Base-by-base conservation (phyloP, 2,797 vertebrate species). In the Pelochelys cantorii region DNA sequence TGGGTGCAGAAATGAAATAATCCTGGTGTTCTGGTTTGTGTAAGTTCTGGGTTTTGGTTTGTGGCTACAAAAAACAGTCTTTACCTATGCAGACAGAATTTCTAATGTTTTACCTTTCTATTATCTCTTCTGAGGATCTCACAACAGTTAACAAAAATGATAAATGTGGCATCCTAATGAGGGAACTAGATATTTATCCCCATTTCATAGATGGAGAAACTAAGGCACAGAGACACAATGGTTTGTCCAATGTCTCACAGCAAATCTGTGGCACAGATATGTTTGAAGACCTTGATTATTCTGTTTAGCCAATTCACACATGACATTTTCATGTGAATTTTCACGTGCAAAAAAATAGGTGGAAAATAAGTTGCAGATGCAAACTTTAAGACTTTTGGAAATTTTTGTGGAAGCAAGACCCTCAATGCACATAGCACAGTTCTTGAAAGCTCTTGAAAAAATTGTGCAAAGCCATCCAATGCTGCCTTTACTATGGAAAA, bases 371-470 rank as follows among this genome's bases (percentile, higher is more conserved):
- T 5, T 23, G n/a, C 48, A 86, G 2, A 54, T 15, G 1, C 6
- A 74, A 84, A n/a, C 57, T 84, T 53, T 75, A 52, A 84, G 87
- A 52, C 31, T 60, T 74, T 83, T 42, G 82, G 81, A 56, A 89
- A 78, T 29, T 27, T 42, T 42, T 86, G 53, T 74, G 14, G 37
- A 83, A 83, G 25, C 77, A 85, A 59, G 20, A 83, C 17, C 52
- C 79, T 83, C 86, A 82, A n/a, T 55, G 75, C 89, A 48, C 34
- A 55, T 8, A 68, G 74, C 37, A 74, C 8, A 0, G 0, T 83
- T 34, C 84, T 77, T 77, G 80, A 90, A 92, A 81, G 8, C 37
- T 29, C 27, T 54, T 81, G 75, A 59, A 86, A 95, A 83, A 83
- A 9, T 7, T 55, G 62, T 34, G 9, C 9, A 42, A 90, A 71